These are phyloP conservation scores for Oasisia sp. DNA, from an alignment of 2,888 invertebrate genomes.

Conservation along the genomic window DNA sequence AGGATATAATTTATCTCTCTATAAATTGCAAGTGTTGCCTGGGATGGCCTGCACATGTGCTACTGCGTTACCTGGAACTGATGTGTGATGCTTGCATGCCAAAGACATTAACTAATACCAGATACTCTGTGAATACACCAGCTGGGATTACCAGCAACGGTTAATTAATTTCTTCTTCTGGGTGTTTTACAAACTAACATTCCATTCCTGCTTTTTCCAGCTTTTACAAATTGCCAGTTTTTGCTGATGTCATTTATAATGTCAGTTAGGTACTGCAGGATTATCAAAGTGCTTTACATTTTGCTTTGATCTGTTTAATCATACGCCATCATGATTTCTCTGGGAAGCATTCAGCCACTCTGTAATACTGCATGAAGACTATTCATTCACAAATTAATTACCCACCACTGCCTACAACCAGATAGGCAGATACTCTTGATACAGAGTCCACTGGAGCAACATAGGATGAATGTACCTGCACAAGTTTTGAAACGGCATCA, in stretches of 20 bases:
- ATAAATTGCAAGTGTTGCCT: background rate
- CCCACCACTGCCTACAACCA: too few species aligned
- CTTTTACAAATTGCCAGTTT: background rate
- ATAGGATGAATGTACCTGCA: too few species aligned
- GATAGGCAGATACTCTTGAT: too few species aligned
- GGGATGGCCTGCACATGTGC: background rate
- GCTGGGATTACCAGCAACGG: background rate
- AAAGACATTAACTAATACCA: background rate
- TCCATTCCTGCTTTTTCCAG: background rate
- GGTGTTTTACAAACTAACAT: background rate
- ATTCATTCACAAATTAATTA: too few species aligned
- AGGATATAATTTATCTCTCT: background rate
- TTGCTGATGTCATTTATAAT: background rate
- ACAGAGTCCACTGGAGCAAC: too few species aligned
- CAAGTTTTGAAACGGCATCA: too few species aligned
- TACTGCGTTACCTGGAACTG: background rate
- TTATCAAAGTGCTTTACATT: too few species aligned
- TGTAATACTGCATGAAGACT: too few species aligned
- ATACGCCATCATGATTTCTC: too few species aligned
- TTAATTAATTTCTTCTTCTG: background rate
- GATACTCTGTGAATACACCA: background rate
- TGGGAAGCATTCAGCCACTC: too few species aligned
- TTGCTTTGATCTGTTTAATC: too few species aligned
- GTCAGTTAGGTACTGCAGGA: background rate
- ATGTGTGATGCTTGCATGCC: background rate